Percentiles rank a stretch among this genome's conserved stretches.
These are phyloP conservation scores for Myotis daubentonii DNA, from an alignment of 2,797 vertebrate genomes.

Conservation along the genomic window DNA sequence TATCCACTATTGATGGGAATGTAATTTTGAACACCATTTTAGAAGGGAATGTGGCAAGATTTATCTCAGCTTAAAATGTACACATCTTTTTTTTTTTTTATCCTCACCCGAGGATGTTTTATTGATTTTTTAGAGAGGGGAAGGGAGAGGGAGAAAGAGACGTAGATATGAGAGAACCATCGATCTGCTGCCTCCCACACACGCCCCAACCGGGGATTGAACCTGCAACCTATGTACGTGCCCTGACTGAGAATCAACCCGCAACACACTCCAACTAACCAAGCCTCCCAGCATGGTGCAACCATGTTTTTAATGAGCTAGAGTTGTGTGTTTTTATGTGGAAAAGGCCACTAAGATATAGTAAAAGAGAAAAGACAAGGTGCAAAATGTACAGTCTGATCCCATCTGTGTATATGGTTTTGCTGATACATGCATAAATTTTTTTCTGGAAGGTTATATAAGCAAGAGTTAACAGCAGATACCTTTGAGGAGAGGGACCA, in stretches of 20 bases:
- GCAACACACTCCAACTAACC: not conserved
- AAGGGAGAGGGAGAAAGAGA: not conserved
- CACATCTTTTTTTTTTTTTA: not conserved
- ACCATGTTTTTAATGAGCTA: not conserved
- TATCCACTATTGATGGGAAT: not conserved
- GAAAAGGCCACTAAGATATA: slow-evolving; percentile 19
- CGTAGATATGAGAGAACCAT: not conserved
- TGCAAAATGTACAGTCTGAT: not conserved
- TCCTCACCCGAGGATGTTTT: not conserved
- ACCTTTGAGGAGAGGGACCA: not conserved
- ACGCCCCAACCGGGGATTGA: not conserved
- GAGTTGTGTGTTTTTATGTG: not conserved
- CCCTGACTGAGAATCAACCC: not conserved
- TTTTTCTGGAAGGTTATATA: not conserved
- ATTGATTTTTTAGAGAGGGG: not conserved
- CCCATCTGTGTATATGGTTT: not conserved
- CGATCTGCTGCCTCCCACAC: not conserved
- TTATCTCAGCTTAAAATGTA: slow-evolving; percentile 23
- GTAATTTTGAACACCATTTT: not conserved
- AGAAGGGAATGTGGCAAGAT: not conserved
- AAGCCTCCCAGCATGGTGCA: not conserved
- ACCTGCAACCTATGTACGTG: not conserved
- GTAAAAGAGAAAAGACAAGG: not conserved
- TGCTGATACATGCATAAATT: not conserved
- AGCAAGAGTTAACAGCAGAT: not conserved